These are phyloP conservation scores for Rhabdomys pumilio DNA, from an alignment of 2,797 vertebrate species.

Conservation along the genomic window DNA sequence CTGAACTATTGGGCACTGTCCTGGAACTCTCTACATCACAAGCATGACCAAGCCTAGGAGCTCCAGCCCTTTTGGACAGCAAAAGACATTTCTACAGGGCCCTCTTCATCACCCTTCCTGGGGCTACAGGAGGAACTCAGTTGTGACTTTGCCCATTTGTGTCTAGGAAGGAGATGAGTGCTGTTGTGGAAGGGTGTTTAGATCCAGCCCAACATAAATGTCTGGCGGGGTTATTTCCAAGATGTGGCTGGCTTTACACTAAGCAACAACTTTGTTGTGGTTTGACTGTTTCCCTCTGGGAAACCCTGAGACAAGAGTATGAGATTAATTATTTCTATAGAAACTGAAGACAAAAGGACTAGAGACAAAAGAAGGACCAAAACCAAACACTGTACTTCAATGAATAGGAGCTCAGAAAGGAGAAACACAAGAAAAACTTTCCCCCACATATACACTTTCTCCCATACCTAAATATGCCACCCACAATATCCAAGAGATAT, in stretches of 20 bases:
- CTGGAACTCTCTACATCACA: not conserved
- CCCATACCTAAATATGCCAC: not conserved
- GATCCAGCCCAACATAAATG: constrained; percentile 86
- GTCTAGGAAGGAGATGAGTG: constrained; percentile 85
- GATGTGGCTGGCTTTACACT: constrained; percentile 83
- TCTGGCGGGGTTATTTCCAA: constrained; percentile 84
- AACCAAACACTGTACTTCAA: not conserved
- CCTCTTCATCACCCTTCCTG: not conserved
- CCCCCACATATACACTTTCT: not conserved
- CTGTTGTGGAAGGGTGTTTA: constrained; percentile 84
- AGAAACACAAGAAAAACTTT: not conserved
- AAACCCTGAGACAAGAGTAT: constrained; percentile 18
- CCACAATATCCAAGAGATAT: not conserved
- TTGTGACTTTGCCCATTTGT: constrained; percentile 85
- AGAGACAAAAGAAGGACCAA: not conserved
- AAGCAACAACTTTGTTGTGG: constrained; percentile 64
- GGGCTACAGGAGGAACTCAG: constrained; percentile 83
- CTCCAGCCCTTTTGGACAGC: not conserved
- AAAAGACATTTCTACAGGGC: not conserved
- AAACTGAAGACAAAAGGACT: constrained; percentile 32
- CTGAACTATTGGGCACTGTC: constrained; percentile 43
- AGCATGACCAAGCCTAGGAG: not conserved
- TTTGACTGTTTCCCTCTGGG: not conserved
- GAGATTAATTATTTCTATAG: constrained; percentile 51
- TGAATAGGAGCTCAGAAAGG: not conserved